Percentiles rank a stretch among this genome's conserved stretches.
Conservation (phyloP, 2,797 vertebrate species). For the Microcaecilia unicolor region DNA sequence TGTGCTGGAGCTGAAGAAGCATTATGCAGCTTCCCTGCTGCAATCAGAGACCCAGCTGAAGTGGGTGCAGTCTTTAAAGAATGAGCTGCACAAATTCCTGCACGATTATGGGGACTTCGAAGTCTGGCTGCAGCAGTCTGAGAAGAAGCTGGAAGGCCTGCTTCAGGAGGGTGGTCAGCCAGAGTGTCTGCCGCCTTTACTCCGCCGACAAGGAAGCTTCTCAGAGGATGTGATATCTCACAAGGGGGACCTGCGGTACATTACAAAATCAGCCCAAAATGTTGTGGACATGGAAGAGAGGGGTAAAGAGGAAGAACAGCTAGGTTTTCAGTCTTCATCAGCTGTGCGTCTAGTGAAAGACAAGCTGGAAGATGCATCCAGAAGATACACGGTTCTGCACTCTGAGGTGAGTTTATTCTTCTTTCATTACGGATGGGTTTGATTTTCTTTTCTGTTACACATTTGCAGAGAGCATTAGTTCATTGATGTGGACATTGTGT, state of each 20-base stretch:
- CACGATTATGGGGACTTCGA: conserved; percentile 73
- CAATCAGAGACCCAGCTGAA: conserved; percentile 72
- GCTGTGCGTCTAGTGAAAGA: conserved; percentile 66
- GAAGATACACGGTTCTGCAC: conserved; percentile 75
- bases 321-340: conserved; percentile 44
- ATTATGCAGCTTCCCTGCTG: conserved; percentile 63
- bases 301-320: conserved; percentile 23
- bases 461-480: no score
- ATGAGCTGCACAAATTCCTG: conserved; percentile 84
- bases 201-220: conserved; percentile 76
- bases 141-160: conserved; percentile 70
- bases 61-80: conserved; percentile 65
- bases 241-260: conserved; percentile 90
- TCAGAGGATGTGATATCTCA: conserved; percentile 91
- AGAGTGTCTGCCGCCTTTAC: conserved; percentile 45
- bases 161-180: conserved; percentile 55
- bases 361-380: conserved; percentile 74
- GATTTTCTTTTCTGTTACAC: no score
- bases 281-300: conserved; percentile 74
- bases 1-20: conserved; percentile 65
- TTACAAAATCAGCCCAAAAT: conserved; percentile 92
- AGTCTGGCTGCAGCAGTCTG: conserved; percentile 76
- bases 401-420: conserved; percentile 85
- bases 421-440: no score
- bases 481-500: no score